These are phyloP conservation scores for Eulemur coronatus DNA, from an alignment of 2,797 vertebrate species.

Conservation along the genomic window DNA sequence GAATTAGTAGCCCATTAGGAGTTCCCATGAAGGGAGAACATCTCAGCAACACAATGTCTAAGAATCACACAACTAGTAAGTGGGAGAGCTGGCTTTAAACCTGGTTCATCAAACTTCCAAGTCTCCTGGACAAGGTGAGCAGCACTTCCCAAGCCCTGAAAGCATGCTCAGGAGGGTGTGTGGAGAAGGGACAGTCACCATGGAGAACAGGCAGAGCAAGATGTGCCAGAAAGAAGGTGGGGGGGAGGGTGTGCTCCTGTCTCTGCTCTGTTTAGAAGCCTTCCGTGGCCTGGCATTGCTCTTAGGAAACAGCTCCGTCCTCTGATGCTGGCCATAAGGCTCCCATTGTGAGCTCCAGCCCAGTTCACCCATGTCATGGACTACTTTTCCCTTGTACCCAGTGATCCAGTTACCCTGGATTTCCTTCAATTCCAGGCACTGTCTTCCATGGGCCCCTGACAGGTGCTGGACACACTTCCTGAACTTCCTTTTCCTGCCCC, in stretches of 20 bases:
- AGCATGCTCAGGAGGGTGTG: background rate
- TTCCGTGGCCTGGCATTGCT: background rate
- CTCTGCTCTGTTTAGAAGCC: background rate
- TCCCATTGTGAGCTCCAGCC: background rate
- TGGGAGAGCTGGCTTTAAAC: background rate
- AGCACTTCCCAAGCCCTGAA: background rate
- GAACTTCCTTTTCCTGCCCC: background rate
- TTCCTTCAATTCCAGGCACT: background rate
- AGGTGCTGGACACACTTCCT: background rate
- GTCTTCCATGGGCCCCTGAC: background rate
- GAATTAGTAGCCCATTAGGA: slow-evolving; percentile 36
- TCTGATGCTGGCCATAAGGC: background rate
- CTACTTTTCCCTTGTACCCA: background rate
- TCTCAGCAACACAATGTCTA: background rate
- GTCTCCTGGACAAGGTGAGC: background rate
- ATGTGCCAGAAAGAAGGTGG: accelerated
- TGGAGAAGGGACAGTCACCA: accelerated
- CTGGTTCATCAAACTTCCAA: background rate
- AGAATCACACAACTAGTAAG: background rate
- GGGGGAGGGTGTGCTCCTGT: background rate
- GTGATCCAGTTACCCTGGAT: background rate
- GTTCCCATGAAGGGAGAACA: slow-evolving; percentile 11
- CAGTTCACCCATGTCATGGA: background rate
- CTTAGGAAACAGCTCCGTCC: background rate
- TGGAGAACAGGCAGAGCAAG: background rate